Evolutionary conservation across 2,888 invertebrate genomes (phyloP).

Genomic region (Rhorus exstirpatorius): DNA sequence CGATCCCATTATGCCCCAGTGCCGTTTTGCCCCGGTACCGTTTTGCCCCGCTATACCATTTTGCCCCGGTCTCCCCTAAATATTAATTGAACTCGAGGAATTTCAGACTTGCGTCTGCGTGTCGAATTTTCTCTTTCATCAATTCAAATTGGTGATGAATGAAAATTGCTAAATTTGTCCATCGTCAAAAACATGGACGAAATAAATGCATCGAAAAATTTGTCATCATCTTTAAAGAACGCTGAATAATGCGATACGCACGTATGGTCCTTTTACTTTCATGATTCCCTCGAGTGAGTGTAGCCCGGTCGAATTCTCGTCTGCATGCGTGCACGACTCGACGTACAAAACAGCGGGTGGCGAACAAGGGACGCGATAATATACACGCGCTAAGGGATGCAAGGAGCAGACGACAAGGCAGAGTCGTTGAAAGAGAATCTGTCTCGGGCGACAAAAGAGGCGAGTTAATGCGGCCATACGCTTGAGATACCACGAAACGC

Average conservation of each 20-base stretch:
- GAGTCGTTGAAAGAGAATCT: constrained; percentile 49
- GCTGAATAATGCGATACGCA: background rate
- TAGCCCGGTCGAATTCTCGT: constrained; percentile 40
- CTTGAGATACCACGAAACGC: constrained; percentile 65
- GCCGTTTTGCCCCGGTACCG: too few relatives aligned
- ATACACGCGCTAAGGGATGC: constrained; percentile 33
- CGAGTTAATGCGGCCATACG: constrained; percentile 70
- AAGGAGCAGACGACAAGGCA: constrained; percentile 24
- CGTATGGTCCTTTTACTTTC: background rate
- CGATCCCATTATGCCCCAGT: too few relatives aligned
- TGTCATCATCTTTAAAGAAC: background rate
- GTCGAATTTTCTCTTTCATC: too few relatives aligned
- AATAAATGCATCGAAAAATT: constrained; percentile 6
- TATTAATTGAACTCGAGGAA: too few relatives aligned
- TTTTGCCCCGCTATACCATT: too few relatives aligned
- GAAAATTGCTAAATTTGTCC: background rate
- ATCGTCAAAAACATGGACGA: background rate
- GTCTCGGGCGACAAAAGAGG: constrained; percentile 67
- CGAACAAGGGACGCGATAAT: background rate
- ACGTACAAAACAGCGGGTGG: constrained; percentile 54
- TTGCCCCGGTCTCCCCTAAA: too few relatives aligned
- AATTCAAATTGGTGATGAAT: too few relatives aligned
- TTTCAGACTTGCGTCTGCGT: too few relatives aligned
- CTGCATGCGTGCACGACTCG: constrained; percentile 26
- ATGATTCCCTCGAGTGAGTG: constrained; percentile 25